Conservation (phyloP, 2,797 vertebrate genomes). For the Pelochelys cantorii region DNA sequence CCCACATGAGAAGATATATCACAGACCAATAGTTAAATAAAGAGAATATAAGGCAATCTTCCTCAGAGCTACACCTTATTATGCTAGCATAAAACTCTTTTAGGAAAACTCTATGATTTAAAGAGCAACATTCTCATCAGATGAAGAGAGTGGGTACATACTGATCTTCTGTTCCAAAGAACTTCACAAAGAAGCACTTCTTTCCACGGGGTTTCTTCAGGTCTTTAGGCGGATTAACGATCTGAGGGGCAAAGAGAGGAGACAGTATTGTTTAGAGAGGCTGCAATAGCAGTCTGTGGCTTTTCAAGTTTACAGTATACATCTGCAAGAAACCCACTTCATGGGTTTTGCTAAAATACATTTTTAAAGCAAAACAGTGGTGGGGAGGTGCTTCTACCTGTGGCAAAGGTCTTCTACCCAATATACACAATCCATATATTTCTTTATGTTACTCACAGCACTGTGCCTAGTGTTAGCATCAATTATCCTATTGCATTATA, state of each 20-base stretch:
- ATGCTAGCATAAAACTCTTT: not conserved
- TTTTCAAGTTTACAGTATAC: not conserved
- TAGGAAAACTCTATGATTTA: not conserved
- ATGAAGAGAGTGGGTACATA: slow-evolving; percentile 82
- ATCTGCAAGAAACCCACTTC: not conserved
- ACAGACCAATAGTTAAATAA: accelerated
- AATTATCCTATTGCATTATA: not conserved
- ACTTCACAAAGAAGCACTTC: slow-evolving; percentile 99
- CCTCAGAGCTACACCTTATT: not conserved
- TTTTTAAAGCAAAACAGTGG: not conserved
- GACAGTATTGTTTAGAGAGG: slow-evolving; percentile 12
- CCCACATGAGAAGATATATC: accelerated
- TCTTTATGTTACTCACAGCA: not conserved
- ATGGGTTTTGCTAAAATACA: not conserved
- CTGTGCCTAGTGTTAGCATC: not conserved
- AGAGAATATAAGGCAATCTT: not conserved
- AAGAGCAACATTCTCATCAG: not conserved
- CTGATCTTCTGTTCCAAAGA: slow-evolving; percentile 99
- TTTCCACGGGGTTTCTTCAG: slow-evolving; percentile 98
- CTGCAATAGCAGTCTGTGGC: not conserved
- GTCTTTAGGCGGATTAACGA: slow-evolving; percentile 98
- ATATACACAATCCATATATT: not conserved
- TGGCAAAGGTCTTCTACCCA: not conserved
- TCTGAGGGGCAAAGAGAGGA: slow-evolving; percentile 78
- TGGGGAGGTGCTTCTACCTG: not conserved